Evolutionary conservation across 2,888 invertebrate genomes (phyloP).

Genomic region (Megastigmus dorsalis): DNA sequence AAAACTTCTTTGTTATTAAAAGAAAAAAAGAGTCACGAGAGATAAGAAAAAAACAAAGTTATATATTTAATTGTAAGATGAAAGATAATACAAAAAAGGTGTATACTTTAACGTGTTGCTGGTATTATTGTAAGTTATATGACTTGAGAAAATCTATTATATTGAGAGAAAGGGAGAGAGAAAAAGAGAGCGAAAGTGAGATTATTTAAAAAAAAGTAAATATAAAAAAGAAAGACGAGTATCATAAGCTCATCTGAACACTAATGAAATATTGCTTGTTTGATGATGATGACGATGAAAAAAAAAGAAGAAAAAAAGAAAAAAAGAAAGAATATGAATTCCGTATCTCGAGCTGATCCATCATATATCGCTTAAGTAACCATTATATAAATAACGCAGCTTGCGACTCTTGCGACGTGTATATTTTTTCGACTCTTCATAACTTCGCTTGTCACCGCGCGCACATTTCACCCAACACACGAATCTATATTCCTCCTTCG

Average conservation of each 20-base stretch:
- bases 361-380: constrained; percentile 1
- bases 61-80: constrained; percentile 50
- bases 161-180: constrained; percentile 36
- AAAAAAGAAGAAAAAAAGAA: too few relatives aligned
- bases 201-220: constrained; percentile 32
- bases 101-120: constrained; percentile 50
- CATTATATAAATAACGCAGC: constrained; percentile 22
- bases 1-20: constrained; percentile 53
- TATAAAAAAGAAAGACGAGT: constrained; percentile 4
- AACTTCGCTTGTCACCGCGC: too few relatives aligned
- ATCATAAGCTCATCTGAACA: constrained; percentile 22
- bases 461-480: not conserved
- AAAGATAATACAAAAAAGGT: constrained; percentile 43
- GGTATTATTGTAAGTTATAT: constrained; percentile 52
- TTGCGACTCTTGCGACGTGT: constrained; percentile 24
- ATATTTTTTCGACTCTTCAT: constrained; percentile 32
- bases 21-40: constrained; percentile 31
- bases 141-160: constrained; percentile 52
- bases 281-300: too few relatives aligned
- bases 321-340: too few relatives aligned
- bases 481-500: not conserved
- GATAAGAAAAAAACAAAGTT: constrained; percentile 40
- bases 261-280: constrained; percentile 26
- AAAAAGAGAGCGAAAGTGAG: constrained; percentile 25
- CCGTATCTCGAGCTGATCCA: constrained; percentile 29